Evolutionary conservation across 2,888 invertebrate species (phyloP), one percentile per base, ranked within the genome.

Genomic region (Spatulosminthurus flaviceps): DNA sequence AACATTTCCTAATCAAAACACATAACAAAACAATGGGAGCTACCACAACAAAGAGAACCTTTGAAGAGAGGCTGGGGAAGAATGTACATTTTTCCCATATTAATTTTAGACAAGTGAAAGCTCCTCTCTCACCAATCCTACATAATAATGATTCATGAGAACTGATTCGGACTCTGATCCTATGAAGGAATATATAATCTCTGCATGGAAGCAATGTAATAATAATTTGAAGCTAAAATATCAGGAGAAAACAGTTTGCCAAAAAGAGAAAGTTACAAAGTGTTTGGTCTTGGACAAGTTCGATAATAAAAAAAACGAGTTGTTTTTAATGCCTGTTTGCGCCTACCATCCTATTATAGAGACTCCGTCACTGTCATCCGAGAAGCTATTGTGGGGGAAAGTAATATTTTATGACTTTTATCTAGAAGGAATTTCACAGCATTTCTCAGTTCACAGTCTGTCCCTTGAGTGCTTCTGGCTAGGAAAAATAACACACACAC

Each of bases 291-390:
- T 51, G 51, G 51, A n/a, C n/a, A 51, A 51, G 51, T n/a, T 51
- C 5, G 51, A 51, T 19, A 51, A 51, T n/a, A n/a, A n/a, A n/a
- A n/a, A 51, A 51, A 51, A 2, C 51, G 51, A n/a, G n/a, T n/a
- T 51, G 9, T 19, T 51, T 51, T 51, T 51, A 51, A 51, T 19
- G 51, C 51, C 51, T 51, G 51, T 51, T 51, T 51, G 51, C n/a
- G 16, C n/a, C n/a, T 19, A 51, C n/a, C n/a, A 5, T 16, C 16
- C 16, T 51, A n/a, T 51, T n/a, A 51, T 51, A 51, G 16, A 51
- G 51, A 51, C 51, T 51, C 51, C 16, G 51, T 51, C 51, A 51
- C 5, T 51, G 51, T 51, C 51, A 51, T 51, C 51, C 51, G 51
- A 51, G n/a, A 16, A 19, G 16, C 51, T 51, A 19, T 51, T 16